phyloP scores from a whole-genome alignment of 2,113 vertebrate species.

The Tetrax tetrax region DNA sequence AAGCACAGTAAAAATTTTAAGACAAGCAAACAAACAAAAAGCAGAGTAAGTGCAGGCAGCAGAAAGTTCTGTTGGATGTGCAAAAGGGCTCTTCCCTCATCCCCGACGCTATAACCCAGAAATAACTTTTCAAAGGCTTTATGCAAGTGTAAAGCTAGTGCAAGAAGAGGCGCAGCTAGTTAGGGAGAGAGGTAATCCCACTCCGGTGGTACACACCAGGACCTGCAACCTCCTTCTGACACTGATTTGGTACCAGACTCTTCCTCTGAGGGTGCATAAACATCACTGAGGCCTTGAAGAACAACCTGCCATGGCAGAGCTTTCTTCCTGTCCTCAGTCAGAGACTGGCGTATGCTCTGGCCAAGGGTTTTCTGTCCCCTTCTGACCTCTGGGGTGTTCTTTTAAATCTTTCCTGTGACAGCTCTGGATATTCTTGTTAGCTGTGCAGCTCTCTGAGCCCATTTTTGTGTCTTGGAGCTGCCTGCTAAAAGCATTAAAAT shows the following conservation, averaged over 20 bases:
- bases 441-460: background rate
- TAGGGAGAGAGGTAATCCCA: background rate
- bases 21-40: slow-evolving; percentile 46
- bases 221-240: background rate
- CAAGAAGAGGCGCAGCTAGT: background rate
- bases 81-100: background rate
- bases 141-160: background rate
- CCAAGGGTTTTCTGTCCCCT: background rate
- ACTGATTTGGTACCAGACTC: background rate
- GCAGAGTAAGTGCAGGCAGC: background rate
- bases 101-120: background rate
- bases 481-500: slow-evolving; percentile 61
- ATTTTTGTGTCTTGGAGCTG: slow-evolving; percentile 21
- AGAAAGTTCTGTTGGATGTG: background rate
- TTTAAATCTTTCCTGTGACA: slow-evolving; percentile 1
- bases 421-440: slow-evolving; percentile 6
- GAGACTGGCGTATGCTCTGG: background rate
- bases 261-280: background rate
- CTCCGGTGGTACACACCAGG: background rate
- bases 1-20: slow-evolving; percentile 47
- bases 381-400: background rate
- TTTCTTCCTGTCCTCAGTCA: background rate
- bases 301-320: background rate
- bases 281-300: background rate
- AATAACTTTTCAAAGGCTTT: background rate